Evolutionary conservation across 2,888 invertebrate species (phyloP), one percentile per base, ranked within the genome.

Genomic region (Aquatica leii): DNA sequence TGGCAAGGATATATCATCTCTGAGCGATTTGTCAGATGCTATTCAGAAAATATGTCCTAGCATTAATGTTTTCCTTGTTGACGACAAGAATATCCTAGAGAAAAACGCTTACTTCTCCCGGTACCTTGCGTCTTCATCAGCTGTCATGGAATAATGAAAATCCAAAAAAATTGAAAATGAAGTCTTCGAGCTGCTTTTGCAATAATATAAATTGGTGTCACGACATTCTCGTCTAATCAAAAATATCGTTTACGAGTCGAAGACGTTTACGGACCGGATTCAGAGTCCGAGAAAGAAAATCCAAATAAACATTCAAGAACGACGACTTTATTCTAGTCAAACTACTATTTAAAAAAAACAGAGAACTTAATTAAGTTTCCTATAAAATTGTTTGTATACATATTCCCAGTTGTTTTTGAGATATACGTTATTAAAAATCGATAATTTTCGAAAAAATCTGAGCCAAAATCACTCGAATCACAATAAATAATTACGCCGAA

Each of bases 1-100:
- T 46, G 73, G 73, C 66, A 69, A 66, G 20, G 76, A 77, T 68
- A 67, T 76, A 21, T 66, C 69, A 46, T 60, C 70, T 34, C 54
- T 71, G 34, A 54, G 71, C 41, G 75, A 64, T 56, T 68, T 70
- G 57, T 24, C 61, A 62, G 54, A 11, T 46, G 46, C 46, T 46
- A 46, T 46, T 14, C 46, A 46, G 46, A 18, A 46, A 37, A 37
- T 2, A 11, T 37, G 37, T 37, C 37, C 37, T 37, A 37, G 5
- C 37, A 37, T 9, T 12, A 37, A 2, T 37, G 37, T 37, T 37
- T 9, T 37, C 37, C 37, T 37, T 37, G 12, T 37, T 37, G 37
- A 37, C 37, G 37, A 37, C 37, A 37, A 37, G 12, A 37, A 37
- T 37, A 9, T 37, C 37, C 37, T 37, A 37, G 37, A 37, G 37